Conservation (phyloP, 30 jellyfish, hydroid and myxozoan species). For the Aurelia aurita complex sp. Pacific region DNA sequence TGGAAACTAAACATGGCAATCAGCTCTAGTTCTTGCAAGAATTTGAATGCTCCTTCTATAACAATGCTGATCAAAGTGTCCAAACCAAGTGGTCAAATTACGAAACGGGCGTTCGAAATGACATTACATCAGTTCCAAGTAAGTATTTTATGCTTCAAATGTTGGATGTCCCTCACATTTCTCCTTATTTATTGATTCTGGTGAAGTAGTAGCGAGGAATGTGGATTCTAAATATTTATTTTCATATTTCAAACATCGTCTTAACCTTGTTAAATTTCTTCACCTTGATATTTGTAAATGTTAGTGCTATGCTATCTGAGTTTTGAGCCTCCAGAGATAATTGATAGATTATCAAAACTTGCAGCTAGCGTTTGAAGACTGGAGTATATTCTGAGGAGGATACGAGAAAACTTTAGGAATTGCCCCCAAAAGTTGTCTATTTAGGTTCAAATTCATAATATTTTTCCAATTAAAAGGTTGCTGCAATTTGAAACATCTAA, state of each 20-base stretch:
- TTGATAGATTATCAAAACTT: too few species aligned
- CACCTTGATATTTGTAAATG: too few species aligned
- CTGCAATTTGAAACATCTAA: too few species aligned
- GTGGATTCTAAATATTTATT: neutral
- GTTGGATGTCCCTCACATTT: neutral
- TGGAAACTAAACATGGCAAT: constrained; percentile 85
- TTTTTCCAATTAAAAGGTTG: too few species aligned
- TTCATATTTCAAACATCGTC: neutral
- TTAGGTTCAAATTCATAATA: too few species aligned
- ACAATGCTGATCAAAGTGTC: constrained; percentile 50
- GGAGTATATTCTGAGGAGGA: too few species aligned
- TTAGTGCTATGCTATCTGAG: too few species aligned
- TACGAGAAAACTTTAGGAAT: too few species aligned
- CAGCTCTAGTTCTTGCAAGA: constrained; percentile 69
- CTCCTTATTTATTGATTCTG: neutral
- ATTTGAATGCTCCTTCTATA: constrained; percentile 58
- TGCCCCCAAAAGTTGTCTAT: too few species aligned
- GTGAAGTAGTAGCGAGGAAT: neutral
- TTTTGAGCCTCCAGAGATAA: too few species aligned
- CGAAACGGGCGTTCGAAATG: constrained; percentile 57
- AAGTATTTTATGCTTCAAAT: neutral
- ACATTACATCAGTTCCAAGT: constrained; percentile 67
- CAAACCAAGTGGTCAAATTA: constrained; percentile 45
- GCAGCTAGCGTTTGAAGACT: too few species aligned
- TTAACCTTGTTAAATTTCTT: too few species aligned